Conservation (phyloP, 2,888 invertebrate species). For the Lottia gigantea region DNA sequence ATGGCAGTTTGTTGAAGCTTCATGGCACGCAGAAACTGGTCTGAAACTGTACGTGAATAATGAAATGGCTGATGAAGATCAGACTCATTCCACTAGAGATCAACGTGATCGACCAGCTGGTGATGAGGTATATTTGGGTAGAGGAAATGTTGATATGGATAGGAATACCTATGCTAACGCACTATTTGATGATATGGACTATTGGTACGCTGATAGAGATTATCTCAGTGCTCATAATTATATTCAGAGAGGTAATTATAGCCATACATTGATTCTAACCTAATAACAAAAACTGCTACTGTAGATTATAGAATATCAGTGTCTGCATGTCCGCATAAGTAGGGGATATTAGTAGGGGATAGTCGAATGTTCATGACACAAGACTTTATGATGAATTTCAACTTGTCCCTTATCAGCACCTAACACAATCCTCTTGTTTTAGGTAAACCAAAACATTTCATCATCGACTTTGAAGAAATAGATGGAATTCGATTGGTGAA, state of each 20-base stretch:
- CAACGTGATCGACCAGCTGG: conserved; percentile 16
- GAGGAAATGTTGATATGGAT: conserved; percentile 41
- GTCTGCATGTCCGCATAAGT: too few relatives aligned
- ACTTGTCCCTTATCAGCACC: too few relatives aligned
- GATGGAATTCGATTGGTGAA: conserved; percentile 39
- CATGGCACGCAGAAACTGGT: conserved; percentile 51
- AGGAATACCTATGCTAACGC: conserved; percentile 49
- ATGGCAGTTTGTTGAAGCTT: conserved; percentile 62
- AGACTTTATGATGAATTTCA: too few relatives aligned
- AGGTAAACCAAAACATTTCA: conserved; percentile 51
- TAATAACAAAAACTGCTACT: too few relatives aligned
- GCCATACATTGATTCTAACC: too few relatives aligned
- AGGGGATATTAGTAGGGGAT: too few relatives aligned
- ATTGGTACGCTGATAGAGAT: conserved; percentile 64
- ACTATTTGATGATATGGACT: conserved; percentile 62
- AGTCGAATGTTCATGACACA: too few relatives aligned
- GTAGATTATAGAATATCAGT: neutral
- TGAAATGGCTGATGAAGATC: conserved; percentile 31
- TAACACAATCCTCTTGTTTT: conserved; percentile 16
- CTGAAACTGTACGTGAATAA: conserved; percentile 48
- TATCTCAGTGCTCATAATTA: conserved; percentile 61
- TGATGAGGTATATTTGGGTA: conserved; percentile 45
- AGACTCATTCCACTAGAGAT: conserved; percentile 9
- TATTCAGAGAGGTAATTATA: conserved; percentile 60
- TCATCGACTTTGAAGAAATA: conserved; percentile 52